Conservation (phyloP, 92 coral and sea anemone species). For the Parazoanthus swiftii region DNA sequence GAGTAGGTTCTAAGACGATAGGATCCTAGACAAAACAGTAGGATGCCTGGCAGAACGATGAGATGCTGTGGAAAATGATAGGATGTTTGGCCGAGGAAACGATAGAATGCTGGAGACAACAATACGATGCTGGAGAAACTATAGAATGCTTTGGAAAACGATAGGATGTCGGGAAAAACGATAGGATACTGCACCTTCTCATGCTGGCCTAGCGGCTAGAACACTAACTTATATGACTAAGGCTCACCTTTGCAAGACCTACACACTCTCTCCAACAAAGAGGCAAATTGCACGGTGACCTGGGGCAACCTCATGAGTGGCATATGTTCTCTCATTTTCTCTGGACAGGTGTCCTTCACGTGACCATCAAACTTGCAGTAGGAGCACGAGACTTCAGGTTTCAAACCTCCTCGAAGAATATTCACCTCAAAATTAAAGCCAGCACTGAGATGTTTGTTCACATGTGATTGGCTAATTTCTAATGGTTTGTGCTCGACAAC, state of each 20-base stretch:
- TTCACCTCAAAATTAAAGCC: conserved; percentile 49
- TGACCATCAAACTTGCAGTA: conserved; percentile 79
- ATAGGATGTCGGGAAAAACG: neutral
- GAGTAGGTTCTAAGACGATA: too few relatives aligned
- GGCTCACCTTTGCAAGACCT: conserved; percentile 57
- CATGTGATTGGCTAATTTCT: neutral
- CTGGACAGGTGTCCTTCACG: conserved; percentile 64
- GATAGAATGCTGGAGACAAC: too few relatives aligned
- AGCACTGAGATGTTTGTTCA: neutral
- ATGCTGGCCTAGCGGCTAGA: neutral
- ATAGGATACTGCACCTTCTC: neutral
- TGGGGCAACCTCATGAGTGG: conserved; percentile 53
- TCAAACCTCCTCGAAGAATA: conserved; percentile 56
- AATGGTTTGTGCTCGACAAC: conserved; percentile 20
- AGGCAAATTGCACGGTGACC: conserved; percentile 30
- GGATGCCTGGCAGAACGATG: too few relatives aligned
- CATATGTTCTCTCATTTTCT: conserved; percentile 52
- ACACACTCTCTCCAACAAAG: conserved; percentile 59
- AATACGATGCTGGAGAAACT: neutral
- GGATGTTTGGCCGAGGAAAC: too few relatives aligned
- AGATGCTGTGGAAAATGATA: too few relatives aligned
- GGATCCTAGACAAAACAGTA: too few relatives aligned
- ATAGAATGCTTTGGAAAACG: neutral
- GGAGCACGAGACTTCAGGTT: conserved; percentile 65
- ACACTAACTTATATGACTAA: neutral